Evolutionary conservation across 2,113 vertebrate genomes (phyloP).

Genomic region (Platichthys flesus): DNA sequence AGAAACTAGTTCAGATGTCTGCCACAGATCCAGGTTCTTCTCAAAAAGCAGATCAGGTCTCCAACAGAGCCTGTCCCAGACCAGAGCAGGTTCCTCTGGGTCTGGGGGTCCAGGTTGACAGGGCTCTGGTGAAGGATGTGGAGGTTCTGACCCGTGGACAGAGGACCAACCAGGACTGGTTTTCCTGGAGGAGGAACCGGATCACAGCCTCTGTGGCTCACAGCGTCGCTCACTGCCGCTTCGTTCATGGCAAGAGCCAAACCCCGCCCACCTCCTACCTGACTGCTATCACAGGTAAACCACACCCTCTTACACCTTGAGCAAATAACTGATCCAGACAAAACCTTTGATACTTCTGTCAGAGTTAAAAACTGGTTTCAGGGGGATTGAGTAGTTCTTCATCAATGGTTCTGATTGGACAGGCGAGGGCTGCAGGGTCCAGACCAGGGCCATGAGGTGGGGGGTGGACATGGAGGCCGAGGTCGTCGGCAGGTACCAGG

Average conservation of each 20-base stretch:
- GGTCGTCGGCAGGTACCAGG: constrained; percentile 77
- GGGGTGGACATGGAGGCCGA: constrained; percentile 78
- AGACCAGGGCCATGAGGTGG: constrained; percentile 86
- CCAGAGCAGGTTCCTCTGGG: constrained; percentile 35
- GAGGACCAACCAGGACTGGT: constrained; percentile 81
- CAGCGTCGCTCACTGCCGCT: constrained; percentile 79
- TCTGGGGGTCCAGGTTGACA: constrained; percentile 15
- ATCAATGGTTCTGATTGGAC: not conserved
- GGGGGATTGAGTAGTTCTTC: not conserved
- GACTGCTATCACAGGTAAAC: constrained; percentile 67
- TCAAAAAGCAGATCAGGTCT: not conserved
- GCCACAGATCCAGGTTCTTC: not conserved
- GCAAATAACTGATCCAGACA: not conserved
- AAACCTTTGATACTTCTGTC: too few species aligned
- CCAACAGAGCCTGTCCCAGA: not conserved
- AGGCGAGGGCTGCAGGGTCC: constrained; percentile 45
- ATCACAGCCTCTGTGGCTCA: constrained; percentile 86
- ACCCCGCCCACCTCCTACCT: constrained; percentile 84
- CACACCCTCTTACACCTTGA: not conserved
- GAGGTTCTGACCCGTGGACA: constrained; percentile 86
- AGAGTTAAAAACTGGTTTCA: too few species aligned
- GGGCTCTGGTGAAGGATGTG: constrained; percentile 60
- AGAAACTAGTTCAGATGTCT: not conserved
- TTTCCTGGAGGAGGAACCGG: constrained; percentile 82
- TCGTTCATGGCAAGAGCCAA: constrained; percentile 65